A percentile compares a stretch with the other conserved stretches of the same genome.
Conservation (phyloP, 1,140 invertebrate genomes). For the Araneus ventricosus region DNA sequence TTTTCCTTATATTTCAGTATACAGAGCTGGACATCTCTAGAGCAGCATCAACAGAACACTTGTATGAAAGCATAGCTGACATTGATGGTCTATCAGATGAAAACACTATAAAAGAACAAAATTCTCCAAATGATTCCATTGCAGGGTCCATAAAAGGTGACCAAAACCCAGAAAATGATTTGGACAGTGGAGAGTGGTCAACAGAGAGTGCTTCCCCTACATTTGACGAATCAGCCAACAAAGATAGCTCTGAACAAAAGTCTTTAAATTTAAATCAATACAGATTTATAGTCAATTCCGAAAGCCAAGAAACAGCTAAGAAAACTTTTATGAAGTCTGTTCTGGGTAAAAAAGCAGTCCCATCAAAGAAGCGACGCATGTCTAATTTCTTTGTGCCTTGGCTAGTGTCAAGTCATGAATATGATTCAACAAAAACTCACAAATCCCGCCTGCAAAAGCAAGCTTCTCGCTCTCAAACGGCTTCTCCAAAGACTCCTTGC, state of each 20-base stretch:
- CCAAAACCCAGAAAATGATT: conserved; percentile 54
- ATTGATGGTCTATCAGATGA: not conserved
- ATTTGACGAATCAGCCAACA: conserved; percentile 37
- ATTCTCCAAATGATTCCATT: conserved; percentile 2
- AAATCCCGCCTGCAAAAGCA: conserved; percentile 38
- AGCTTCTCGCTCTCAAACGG: not conserved
- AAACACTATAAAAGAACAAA: conserved; percentile 13
- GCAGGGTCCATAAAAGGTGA: conserved; percentile 37
- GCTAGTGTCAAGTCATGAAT: conserved; percentile 55
- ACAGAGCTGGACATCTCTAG: conserved; percentile 1
- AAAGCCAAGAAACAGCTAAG: conserved; percentile 44
- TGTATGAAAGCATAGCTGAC: conserved; percentile 70
- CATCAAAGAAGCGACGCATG: conserved; percentile 58
- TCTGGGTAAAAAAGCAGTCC: conserved; percentile 32
- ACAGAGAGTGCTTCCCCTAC: conserved; percentile 63
- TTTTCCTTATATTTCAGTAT: conserved; percentile 23
- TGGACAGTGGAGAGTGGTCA: conserved; percentile 72
- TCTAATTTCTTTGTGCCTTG: conserved; percentile 71
- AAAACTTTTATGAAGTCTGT: conserved; percentile 71
- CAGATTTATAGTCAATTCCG: conserved; percentile 34
- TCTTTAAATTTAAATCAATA: conserved; percentile 15
- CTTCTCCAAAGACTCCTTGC: conserved; percentile 32
- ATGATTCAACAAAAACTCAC: conserved; percentile 28
- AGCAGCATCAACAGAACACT: conserved; percentile 49
- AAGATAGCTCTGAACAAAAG: not conserved